Percentiles rank a stretch among this genome's conserved stretches.
phyloP scores from a whole-genome alignment of 92 coral and sea anemone genomes.

The Epizoanthus ramosus region DNA sequence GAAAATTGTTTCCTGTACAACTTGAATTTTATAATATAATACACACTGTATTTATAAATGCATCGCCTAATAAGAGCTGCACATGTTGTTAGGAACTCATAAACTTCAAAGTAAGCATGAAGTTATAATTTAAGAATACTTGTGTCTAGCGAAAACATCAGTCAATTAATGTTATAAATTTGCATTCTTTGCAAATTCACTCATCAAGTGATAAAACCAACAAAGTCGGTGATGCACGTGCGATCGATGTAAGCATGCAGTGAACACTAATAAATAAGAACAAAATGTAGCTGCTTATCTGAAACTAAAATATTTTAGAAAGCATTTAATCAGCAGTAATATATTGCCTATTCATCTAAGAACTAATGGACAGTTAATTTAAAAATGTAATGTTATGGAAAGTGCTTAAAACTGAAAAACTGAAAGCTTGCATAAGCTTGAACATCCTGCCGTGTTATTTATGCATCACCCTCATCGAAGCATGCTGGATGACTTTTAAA shows the following conservation, averaged over 20 bases:
- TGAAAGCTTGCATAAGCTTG: no score
- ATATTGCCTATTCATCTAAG: no score
- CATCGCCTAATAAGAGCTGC: not conserved
- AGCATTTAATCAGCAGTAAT: no score
- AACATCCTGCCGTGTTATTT: not conserved
- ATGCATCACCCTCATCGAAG: conserved; percentile 6
- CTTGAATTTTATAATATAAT: not conserved
- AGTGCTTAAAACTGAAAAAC: not conserved
- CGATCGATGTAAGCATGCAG: no score
- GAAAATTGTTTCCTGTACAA: conserved; percentile 23
- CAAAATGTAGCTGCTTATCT: no score
- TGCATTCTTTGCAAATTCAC: not conserved
- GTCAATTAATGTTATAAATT: not conserved
- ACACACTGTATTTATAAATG: no score
- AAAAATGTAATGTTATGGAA: no score
- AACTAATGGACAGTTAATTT: no score
- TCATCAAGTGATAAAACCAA: not conserved
- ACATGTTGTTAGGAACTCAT: conserved; percentile 9
- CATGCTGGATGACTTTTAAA: not conserved
- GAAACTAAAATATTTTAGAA: no score
- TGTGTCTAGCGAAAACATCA: not conserved
- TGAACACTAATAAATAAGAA: no score
- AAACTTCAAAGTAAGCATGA: conserved; percentile 23
- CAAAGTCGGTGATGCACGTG: not conserved
- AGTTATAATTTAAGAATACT: not conserved